A percentile compares a stretch with the other conserved stretches of the same genome.
These are phyloP conservation scores for Parauchenoglanis ngamensis DNA, from an alignment of 2,797 vertebrate species.

Conservation along the genomic window DNA sequence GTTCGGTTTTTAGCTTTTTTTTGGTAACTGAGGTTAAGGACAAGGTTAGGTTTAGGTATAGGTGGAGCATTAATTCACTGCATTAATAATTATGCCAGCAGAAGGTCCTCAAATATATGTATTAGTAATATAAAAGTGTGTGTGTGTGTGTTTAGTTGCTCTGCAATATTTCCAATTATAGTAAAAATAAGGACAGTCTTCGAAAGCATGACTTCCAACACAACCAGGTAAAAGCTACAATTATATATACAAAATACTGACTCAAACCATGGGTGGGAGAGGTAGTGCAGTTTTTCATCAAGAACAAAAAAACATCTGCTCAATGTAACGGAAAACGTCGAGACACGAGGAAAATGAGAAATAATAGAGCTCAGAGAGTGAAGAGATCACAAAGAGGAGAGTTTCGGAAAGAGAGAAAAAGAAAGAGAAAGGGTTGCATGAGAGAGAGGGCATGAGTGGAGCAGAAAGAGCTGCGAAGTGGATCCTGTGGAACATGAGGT, in stretches of 20 bases:
- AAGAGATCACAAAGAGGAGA: not conserved
- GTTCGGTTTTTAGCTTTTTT: not conserved
- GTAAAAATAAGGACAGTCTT: not conserved
- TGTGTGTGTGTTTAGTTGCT: not conserved
- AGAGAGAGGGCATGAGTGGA: not conserved
- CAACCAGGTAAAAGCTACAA: not conserved
- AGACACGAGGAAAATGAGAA: constrained; percentile 52
- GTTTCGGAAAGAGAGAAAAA: constrained; percentile 6
- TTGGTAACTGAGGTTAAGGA: not conserved
- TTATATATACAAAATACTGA: not conserved
- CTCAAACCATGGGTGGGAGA: not conserved
- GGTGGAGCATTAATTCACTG: not conserved
- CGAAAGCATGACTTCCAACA: not conserved
- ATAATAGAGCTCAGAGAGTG: constrained; percentile 50
- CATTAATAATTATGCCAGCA: not conserved
- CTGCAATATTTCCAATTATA: not conserved
- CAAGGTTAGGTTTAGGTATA: not conserved
- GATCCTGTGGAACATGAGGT: constrained; percentile 13
- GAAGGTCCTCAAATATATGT: not conserved
- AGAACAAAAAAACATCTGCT: constrained; percentile 56
- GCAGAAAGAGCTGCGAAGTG: not conserved
- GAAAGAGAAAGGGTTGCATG: constrained; percentile 32
- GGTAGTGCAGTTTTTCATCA: constrained; percentile 45
- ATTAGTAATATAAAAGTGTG: not conserved
- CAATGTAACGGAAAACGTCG: constrained; percentile 39